phyloP scores from a whole-genome alignment of 2,113 vertebrate genomes.

The Naja naja region DNA sequence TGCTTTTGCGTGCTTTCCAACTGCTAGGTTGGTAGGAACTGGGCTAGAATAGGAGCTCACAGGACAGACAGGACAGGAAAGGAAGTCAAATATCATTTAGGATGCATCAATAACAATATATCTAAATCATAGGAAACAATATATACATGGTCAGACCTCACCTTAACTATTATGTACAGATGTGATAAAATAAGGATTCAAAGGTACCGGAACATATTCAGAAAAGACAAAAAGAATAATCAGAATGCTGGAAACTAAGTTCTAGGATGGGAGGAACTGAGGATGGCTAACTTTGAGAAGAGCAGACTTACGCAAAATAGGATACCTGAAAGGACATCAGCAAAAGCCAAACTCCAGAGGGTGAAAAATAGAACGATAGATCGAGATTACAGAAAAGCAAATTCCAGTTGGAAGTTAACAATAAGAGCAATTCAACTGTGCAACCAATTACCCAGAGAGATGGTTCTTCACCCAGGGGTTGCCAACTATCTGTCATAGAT shows the following conservation, averaged over 20 bases:
- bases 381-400: neutral
- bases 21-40: neutral
- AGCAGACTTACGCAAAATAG: neutral
- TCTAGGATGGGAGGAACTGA: neutral
- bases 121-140: neutral
- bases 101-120: neutral
- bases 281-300: neutral
- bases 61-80: neutral
- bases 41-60: neutral
- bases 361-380: neutral
- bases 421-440: neutral
- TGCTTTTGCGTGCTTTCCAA: neutral
- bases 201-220: neutral
- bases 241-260: neutral
- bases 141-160: neutral
- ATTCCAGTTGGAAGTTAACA: neutral
- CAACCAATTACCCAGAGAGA: neutral
- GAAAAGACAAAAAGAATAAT: neutral
- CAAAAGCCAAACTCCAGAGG: neutral
- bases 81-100: neutral
- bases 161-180: neutral
- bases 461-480: neutral
- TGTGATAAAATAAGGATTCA: neutral
- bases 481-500: neutral
- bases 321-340: neutral